Percentiles rank a stretch among this genome's conserved stretches.
These are phyloP conservation scores for Oriolus oriolus DNA, from an alignment of 2,113 vertebrate species.

Conservation along the genomic window DNA sequence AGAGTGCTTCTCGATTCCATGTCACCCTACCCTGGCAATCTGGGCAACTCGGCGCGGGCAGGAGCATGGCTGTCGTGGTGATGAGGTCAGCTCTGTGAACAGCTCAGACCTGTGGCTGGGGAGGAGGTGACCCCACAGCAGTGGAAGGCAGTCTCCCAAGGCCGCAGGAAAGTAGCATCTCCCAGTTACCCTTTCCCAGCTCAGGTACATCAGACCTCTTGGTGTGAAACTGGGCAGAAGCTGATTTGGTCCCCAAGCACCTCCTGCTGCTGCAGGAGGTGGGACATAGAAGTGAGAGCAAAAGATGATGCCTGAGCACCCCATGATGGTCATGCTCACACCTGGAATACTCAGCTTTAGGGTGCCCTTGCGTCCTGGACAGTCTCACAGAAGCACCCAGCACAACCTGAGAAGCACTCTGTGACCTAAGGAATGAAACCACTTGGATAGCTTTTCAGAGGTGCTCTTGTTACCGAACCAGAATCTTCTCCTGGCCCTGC, in stretches of 20 bases:
- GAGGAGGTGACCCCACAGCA: not conserved
- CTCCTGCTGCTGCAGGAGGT: not conserved
- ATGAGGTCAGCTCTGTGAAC: not conserved
- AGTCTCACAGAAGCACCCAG: not conserved
- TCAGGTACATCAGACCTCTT: not conserved
- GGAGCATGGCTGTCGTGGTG: not conserved
- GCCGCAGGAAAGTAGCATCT: not conserved
- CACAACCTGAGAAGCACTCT: not conserved
- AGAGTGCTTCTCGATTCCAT: not conserved
- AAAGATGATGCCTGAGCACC: not conserved
- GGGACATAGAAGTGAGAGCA: not conserved
- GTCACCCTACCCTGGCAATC: not conserved
- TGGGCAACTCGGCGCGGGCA: not conserved
- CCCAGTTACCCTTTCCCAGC: not conserved
- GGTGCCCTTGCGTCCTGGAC: not conserved
- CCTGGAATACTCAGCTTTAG: not conserved
- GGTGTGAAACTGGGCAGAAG: not conserved
- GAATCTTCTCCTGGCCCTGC: not conserved
- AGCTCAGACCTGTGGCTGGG: not conserved
- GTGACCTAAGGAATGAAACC: not conserved
- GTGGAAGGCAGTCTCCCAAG: not conserved
- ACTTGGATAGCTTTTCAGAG: not conserved
- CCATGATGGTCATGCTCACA: not conserved
- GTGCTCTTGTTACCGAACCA: not conserved
- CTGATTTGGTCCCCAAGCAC: rapidly evolving